Base-by-base conservation (phyloP, 2,113 vertebrate species). In the Tretioscincus oriximinensis region DNA sequence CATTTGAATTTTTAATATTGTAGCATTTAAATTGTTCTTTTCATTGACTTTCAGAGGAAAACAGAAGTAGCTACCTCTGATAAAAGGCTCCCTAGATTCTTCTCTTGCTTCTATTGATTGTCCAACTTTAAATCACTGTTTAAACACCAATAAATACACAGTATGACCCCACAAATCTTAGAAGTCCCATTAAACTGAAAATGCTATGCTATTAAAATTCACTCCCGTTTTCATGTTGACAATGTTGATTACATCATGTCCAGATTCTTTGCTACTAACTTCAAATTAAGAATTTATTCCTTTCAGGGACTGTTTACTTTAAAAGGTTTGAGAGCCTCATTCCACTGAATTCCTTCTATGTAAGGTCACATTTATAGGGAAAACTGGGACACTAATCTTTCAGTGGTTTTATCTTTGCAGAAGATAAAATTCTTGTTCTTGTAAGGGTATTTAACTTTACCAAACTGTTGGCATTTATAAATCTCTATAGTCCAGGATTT, bases 1-100 rank as follows among this genome's bases (percentile, higher is more conserved):
- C 24, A 87, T 91, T 80, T 89, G 75, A 90, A 86, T 84, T 84
- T 77, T 83, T 87, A 85, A 87, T 79, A 61, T 35, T 80, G 72
- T 85, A 87, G 73, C 35, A 71, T 67, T 78, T 71, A 80, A 76
- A 72, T 86, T 89, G 87, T 87, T 90, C 91, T 82, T 20, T 26
- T 83, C 74, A 78, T 63, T 81, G 69, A 5, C 65, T 88, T 90
- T 85, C 74, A 86, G 80, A 54, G 84, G 45, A 90, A 84, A 69
- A 81, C 78, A 6, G 7, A 10, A 77, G 77, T 82, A 86, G 2
- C 77, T 92, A 83, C 49, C 31, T 78, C 29, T 45, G 41, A 35
- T 77, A 80, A 54, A 83, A 66, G 1, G 61, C 80, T 78, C 31
- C 63, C 31, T 83, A 35, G 4, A 63, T 54, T 82, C 73, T 85